Percentiles rank a stretch among this genome's conserved stretches.
Conservation (phyloP, 2,888 invertebrate species). For the Nomada ruficornis region DNA sequence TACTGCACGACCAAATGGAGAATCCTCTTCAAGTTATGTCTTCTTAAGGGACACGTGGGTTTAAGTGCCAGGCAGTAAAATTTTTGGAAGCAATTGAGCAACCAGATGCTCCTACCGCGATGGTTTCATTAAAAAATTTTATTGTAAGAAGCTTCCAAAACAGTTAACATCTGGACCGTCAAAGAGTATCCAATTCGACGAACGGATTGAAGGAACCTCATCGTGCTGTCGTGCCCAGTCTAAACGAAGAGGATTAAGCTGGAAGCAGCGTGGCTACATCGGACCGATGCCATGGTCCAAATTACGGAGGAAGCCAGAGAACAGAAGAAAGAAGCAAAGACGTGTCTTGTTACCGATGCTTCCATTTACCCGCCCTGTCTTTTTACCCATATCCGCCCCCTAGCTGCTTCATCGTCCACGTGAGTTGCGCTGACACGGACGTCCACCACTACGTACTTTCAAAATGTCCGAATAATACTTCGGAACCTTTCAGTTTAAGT, state of each 20-base stretch:
- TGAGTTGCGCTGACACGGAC: conserved; percentile 27
- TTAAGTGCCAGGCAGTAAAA: neutral
- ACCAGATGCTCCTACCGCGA: neutral
- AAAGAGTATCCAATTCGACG: conserved; percentile 2
- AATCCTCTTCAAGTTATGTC: conserved; percentile 3
- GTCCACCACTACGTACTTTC: neutral
- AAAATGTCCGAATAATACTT: neutral
- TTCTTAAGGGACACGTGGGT: neutral
- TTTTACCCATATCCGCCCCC: conserved; percentile 49
- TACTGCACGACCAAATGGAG: neutral
- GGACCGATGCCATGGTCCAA: conserved; percentile 36
- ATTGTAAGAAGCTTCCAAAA: neutral
- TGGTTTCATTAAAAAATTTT: neutral
- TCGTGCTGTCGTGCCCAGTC: neutral
- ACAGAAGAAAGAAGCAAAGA: conserved; percentile 37
- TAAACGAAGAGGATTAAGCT: conserved; percentile 32
- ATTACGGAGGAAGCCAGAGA: conserved; percentile 39
- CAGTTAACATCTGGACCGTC: neutral
- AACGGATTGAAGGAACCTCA: conserved; percentile 20
- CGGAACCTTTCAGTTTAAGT: no score
- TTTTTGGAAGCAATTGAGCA: neutral
- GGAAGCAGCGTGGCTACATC: neutral
- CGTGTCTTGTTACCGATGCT: conserved; percentile 46
- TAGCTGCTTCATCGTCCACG: conserved; percentile 34
- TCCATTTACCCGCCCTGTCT: conserved; percentile 53